Percentiles rank a stretch among this genome's conserved stretches.
Evolutionary conservation across 2,797 vertebrate genomes (phyloP).

Genomic region (Eurystomus glaucurus): DNA sequence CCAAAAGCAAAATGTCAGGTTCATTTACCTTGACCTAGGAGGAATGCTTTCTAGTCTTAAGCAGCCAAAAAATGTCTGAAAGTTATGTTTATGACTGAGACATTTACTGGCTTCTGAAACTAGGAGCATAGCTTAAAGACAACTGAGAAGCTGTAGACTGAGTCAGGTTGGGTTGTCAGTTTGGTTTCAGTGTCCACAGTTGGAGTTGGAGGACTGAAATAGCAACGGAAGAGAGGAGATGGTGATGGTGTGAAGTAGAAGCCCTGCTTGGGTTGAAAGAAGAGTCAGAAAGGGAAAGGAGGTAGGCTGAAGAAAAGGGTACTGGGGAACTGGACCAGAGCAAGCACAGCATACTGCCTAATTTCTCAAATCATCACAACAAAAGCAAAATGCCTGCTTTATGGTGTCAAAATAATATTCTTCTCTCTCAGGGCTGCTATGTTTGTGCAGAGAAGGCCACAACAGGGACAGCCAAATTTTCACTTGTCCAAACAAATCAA

Average conservation of each 20-base stretch:
- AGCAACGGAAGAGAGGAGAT: background rate
- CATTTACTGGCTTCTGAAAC: background rate
- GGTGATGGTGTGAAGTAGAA: background rate
- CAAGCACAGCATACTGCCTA: background rate
- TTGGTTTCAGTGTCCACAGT: background rate
- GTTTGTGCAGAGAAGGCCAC: conserved; percentile 18
- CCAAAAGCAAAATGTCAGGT: background rate
- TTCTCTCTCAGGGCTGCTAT: background rate
- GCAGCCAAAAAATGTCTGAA: background rate
- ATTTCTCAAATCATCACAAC: background rate
- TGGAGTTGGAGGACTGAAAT: background rate
- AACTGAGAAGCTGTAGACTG: background rate
- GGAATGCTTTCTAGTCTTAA: background rate
- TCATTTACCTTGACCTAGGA: background rate
- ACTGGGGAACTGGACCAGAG: background rate
- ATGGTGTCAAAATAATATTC: background rate
- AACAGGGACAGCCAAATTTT: conserved; percentile 30
- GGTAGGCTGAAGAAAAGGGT: background rate
- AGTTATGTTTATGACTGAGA: background rate
- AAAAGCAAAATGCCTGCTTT: background rate
- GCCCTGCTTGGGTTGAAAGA: background rate
- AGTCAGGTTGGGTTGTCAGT: background rate
- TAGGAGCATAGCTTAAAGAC: background rate
- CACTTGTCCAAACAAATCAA: conserved; percentile 50
- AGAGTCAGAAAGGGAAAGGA: background rate